Evolutionary conservation across 2,113 vertebrate species (phyloP).

Genomic region (Melanerpes formicivorus): DNA sequence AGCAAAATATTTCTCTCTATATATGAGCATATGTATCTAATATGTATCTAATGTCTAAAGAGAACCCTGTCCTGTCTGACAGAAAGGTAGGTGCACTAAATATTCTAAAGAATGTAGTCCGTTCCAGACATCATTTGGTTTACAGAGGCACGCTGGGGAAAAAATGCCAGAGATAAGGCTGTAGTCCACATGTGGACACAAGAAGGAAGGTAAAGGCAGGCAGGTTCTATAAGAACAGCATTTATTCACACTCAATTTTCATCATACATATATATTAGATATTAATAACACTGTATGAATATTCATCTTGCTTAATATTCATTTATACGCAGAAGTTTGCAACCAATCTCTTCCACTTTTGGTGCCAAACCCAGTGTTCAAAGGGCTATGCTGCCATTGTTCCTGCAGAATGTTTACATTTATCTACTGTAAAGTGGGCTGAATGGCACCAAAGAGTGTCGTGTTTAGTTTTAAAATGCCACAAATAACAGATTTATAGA

Average conservation of each 20-base stretch:
- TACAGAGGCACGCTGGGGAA: not conserved
- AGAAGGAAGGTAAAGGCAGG: not conserved
- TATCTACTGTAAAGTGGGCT: conserved; percentile 75
- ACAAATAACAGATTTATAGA: conserved; percentile 98
- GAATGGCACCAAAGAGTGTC: conserved; percentile 74
- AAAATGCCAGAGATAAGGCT: not conserved
- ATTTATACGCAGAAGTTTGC: conserved; percentile 30
- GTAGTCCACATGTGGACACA: not conserved
- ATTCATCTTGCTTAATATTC: conserved; percentile 62
- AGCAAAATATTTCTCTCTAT: not conserved
- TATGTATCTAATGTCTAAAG: not conserved
- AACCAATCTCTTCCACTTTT: conserved; percentile 1
- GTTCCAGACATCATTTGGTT: not conserved
- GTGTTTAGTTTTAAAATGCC: conserved; percentile 92
- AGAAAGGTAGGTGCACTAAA: not conserved
- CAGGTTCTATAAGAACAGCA: not conserved
- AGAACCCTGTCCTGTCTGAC: not conserved
- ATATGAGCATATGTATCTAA: not conserved
- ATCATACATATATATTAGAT: conserved; percentile 47
- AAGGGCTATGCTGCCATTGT: conserved; percentile 18
- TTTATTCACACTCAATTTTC: conserved; percentile 27
- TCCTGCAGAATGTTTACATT: conserved; percentile 67
- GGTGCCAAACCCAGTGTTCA: conserved; percentile 26
- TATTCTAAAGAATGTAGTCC: not conserved
- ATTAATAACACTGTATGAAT: conserved; percentile 62